A percentile compares a stretch with the other conserved stretches of the same genome.
phyloP scores from a whole-genome alignment of 2,113 vertebrate genomes.

The Microtus pennsylvanicus region DNA sequence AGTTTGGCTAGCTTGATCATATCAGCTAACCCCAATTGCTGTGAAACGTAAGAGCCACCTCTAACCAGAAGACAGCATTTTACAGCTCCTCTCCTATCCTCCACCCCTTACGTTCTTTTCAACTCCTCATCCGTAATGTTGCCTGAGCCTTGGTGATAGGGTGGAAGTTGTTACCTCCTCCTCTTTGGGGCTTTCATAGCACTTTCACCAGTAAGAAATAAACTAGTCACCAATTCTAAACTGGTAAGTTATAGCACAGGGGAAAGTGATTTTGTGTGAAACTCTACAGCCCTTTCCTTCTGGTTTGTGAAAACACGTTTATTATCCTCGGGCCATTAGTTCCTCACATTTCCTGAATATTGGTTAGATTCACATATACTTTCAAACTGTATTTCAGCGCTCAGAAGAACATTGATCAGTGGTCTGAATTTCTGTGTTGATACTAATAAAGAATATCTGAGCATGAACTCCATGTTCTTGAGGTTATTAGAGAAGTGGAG shows the following conservation, averaged over 20 bases:
- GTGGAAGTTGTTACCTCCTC: not conserved
- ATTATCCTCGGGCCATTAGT: not conserved
- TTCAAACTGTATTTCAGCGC: constrained; percentile 25
- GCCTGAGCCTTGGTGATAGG: not conserved
- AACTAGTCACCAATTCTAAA: too few relatives aligned
- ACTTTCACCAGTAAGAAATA: not conserved
- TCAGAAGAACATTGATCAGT: not conserved
- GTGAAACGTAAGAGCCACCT: not conserved
- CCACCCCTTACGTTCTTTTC: not conserved
- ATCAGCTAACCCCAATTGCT: not conserved
- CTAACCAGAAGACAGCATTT: not conserved
- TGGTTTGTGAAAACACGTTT: not conserved
- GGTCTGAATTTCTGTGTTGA: not conserved
- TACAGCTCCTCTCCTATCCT: not conserved
- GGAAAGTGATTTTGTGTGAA: too few relatives aligned
- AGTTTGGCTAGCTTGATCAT: not conserved
- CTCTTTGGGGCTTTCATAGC: not conserved
- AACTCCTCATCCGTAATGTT: not conserved
- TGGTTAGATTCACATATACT: not conserved
- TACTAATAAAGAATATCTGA: not conserved
- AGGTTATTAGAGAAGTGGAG: not conserved
- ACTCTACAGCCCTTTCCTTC: too few relatives aligned
- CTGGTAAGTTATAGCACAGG: too few relatives aligned
- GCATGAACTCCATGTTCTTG: not conserved
- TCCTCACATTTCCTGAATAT: not conserved